These are phyloP conservation scores for Lycodopsis pacificus DNA, from an alignment of 2,797 vertebrate species.

Conservation along the genomic window DNA sequence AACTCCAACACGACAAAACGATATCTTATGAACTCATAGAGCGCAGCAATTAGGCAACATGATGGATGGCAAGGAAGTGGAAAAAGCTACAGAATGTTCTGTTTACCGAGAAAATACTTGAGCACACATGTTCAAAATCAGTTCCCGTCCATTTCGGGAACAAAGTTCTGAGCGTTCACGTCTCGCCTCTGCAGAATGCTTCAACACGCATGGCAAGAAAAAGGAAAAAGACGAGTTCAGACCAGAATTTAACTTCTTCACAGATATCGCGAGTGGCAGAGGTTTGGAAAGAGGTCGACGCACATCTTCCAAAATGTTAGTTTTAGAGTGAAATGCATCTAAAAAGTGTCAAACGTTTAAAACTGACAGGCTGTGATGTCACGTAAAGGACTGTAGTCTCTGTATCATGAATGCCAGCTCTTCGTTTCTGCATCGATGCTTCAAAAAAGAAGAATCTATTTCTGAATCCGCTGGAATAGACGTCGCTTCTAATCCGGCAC, in stretches of 20 bases:
- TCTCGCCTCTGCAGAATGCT: neutral
- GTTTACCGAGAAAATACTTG: neutral
- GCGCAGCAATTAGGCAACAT: neutral
- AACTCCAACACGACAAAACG: neutral
- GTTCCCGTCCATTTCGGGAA: neutral
- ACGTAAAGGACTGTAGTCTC: neutral
- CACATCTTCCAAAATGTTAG: neutral
- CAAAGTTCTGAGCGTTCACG: neutral
- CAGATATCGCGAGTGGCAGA: neutral
- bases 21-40: neutral
- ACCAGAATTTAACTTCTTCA: neutral
- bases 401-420: neutral
- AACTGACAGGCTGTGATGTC: neutral
- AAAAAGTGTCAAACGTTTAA: neutral
- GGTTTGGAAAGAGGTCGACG: neutral
- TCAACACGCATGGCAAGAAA: neutral
- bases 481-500: conserved; percentile 11
- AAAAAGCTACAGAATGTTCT: neutral
- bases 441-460: conserved; percentile 1
- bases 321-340: neutral
- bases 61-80: neutral
- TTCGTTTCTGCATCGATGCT: neutral
- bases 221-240: no score
- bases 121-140: no score
- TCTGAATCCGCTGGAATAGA: conserved; percentile 1